A percentile compares a stretch with the other conserved stretches of the same genome.
These are phyloP conservation scores for Polylopha cassiicola DNA, from an alignment of 2,888 invertebrate genomes.

Conservation along the genomic window DNA sequence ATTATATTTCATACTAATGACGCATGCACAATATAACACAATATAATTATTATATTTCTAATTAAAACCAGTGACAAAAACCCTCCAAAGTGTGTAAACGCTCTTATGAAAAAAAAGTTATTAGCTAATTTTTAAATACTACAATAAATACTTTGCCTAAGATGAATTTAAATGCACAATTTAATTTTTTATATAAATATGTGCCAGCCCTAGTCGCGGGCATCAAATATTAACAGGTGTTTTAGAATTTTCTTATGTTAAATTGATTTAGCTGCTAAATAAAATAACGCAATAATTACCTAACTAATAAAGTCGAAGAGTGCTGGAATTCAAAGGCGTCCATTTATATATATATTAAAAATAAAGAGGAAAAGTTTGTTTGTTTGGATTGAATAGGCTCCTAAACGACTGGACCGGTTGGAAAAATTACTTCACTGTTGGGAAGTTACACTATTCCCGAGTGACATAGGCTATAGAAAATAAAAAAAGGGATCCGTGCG, in stretches of 20 bases:
- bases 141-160: constrained; percentile 32
- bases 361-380: constrained; percentile 3
- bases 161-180: constrained; percentile 32
- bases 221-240: constrained; percentile 14
- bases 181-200: constrained; percentile 22
- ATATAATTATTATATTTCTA: no score
- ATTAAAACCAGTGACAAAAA: no score
- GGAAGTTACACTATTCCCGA: no score
- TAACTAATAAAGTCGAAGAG: constrained; percentile 5
- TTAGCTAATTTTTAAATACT: constrained; percentile 20
- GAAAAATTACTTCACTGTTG: no score
- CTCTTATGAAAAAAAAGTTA: constrained; percentile 17
- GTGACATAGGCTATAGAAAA: no score
- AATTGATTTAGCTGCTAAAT: constrained; percentile 14
- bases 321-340: constrained; percentile 1
- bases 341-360: background rate
- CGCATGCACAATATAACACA: no score
- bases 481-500: no score
- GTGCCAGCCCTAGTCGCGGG: constrained; percentile 13
- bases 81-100: constrained; percentile 19
- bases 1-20: no score
- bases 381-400: no score
- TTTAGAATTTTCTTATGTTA: constrained; percentile 10
- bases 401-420: no score
- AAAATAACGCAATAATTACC: constrained; percentile 10